A percentile compares a stretch with the other conserved stretches of the same genome.
These are phyloP conservation scores for Drosophila melanica DNA, from an alignment of 1,140 invertebrate species.

Conservation along the genomic window DNA sequence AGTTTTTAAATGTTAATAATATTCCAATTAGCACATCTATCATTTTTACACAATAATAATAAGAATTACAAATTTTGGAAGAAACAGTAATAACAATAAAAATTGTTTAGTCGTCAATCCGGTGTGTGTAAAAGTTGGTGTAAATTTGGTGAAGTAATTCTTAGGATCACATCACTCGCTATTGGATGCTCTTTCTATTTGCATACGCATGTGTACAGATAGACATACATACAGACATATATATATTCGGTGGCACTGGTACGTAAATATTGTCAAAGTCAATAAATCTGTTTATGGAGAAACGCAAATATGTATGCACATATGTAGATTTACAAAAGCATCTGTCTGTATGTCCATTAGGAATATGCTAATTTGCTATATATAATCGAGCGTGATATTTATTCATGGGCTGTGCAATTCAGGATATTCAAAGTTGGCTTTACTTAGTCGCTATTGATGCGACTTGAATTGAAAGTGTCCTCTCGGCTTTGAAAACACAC, in stretches of 20 bases:
- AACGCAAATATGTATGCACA: neutral
- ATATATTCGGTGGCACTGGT: constrained; percentile 5
- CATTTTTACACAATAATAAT: no score
- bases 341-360: neutral
- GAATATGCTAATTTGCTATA: neutral
- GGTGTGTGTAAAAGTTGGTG: no score
- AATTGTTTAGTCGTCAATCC: no score
- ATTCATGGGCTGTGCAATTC: neutral
- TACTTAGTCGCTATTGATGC: neutral
- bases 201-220: neutral
- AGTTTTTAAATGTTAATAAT: no score
- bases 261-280: constrained; percentile 4
- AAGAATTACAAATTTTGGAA: no score
- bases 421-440: neutral
- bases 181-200: neutral
- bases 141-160: neutral
- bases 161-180: neutral
- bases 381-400: no score
- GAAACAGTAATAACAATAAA: no score
- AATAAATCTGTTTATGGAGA: constrained; percentile 2
- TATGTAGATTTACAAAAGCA: neutral
- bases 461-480: constrained; percentile 5
- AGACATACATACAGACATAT: constrained; percentile 2
- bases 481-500: no score
- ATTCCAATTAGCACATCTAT: no score